Evolutionary conservation across 2,888 invertebrate species (phyloP).

Genomic region (Sipunculus nudus): DNA sequence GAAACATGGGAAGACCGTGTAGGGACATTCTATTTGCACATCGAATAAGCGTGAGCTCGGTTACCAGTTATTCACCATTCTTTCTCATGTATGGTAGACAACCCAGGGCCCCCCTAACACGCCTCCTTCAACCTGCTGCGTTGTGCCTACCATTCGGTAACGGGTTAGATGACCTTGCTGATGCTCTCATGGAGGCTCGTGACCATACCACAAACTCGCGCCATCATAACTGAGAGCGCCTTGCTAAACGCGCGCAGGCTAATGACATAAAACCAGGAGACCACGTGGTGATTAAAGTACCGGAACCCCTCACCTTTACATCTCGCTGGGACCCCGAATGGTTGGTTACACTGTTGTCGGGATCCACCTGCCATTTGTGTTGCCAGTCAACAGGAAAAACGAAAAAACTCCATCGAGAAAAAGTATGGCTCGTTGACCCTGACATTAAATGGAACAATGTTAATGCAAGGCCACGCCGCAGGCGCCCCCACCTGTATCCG

Average conservation of each 20-base stretch:
- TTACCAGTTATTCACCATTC: slow-evolving; percentile 1
- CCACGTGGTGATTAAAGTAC: neutral
- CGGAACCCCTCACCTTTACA: neutral
- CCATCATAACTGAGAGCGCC: neutral
- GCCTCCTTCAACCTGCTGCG: neutral
- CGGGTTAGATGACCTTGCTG: neutral
- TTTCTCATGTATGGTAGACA: neutral
- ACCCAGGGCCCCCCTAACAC: neutral
- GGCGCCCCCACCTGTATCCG: too few relatives aligned
- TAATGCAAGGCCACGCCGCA: neutral
- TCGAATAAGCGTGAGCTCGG: neutral
- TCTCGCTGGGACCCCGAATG: neutral
- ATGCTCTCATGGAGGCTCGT: neutral
- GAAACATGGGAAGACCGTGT: neutral
- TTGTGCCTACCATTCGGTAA: too few relatives aligned
- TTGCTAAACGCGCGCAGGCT: neutral
- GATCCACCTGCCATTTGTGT: neutral
- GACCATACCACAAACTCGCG: neutral
- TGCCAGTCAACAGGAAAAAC: slow-evolving; percentile 1
- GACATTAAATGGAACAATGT: neutral
- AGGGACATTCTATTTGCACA: neutral
- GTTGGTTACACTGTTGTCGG: neutral
- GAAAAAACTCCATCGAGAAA: neutral
- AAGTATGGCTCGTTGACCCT: slow-evolving; percentile 3
- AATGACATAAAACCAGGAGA: neutral